Conservation (phyloP, 1,140 invertebrate species). For the Penaeus vannamei region DNA sequence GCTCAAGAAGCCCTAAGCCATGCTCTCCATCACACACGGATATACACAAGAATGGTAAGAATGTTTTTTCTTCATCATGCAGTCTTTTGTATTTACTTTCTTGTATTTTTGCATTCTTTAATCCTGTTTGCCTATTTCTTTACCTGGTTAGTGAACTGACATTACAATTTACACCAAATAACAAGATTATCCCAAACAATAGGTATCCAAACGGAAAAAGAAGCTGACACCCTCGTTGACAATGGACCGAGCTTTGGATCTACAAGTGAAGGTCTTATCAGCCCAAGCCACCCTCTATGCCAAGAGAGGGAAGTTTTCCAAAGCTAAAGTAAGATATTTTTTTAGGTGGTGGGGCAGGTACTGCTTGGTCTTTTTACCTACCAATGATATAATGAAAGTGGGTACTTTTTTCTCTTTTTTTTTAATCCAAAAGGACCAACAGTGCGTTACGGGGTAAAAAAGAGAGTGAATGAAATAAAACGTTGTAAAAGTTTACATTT, state of each 20-base stretch:
- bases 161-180: no score
- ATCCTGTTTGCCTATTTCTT: no score
- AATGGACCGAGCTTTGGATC: conserved; percentile 52
- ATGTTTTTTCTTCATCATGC: background rate
- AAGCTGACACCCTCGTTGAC: conserved; percentile 53
- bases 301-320: conserved; percentile 48
- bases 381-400: no score
- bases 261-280: conserved; percentile 57
- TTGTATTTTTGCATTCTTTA: no score
- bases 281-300: conserved; percentile 53
- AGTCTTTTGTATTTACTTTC: no score
- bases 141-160: no score
- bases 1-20: conserved; percentile 47
- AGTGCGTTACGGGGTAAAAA: no score
- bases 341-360: no score
- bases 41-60: conserved; percentile 49
- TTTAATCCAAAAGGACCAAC: no score
- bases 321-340: conserved; percentile 48
- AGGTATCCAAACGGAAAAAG: conserved; percentile 47
- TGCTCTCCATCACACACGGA: conserved; percentile 48
- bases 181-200: background rate
- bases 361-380: background rate
- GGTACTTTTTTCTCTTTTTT: no score
- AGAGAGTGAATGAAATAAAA: no score
- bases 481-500: no score